phyloP scores from a whole-genome alignment of 2,888 invertebrate genomes.

The Glaucopsyche alexis region DNA sequence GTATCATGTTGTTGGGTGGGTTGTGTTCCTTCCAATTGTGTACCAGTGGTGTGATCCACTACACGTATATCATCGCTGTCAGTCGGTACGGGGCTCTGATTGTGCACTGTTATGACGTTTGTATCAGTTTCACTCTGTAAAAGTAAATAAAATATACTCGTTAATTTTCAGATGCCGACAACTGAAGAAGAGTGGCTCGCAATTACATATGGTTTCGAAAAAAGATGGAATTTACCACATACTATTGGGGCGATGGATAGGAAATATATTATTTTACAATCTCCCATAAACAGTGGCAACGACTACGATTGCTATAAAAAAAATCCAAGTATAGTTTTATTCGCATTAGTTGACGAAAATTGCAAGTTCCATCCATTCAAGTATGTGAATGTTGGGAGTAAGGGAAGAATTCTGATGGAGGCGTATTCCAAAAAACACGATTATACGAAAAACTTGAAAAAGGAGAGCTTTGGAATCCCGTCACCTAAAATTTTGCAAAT shows the following conservation, averaged over 20 bases:
- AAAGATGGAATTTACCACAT: conserved; percentile 26
- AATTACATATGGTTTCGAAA: conserved; percentile 9
- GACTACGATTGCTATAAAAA: conserved; percentile 40
- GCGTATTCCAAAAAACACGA: conserved; percentile 40
- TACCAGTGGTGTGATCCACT: too few species aligned
- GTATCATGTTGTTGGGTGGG: background rate
- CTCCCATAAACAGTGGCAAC: conserved; percentile 37
- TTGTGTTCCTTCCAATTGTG: background rate
- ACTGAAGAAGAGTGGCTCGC: conserved; percentile 35
- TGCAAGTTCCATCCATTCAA: conserved; percentile 41
- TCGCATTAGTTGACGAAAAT: conserved; percentile 39
- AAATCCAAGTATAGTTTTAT: conserved; percentile 38
- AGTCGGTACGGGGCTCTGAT: too few species aligned
- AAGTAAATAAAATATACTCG: too few species aligned
- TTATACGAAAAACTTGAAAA: conserved; percentile 39
- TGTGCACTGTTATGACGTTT: too few species aligned
- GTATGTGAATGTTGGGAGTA: conserved; percentile 38
- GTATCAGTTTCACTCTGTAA: too few species aligned
- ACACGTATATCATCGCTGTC: too few species aligned
- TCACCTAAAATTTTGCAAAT: conserved; percentile 41
- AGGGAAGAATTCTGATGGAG: conserved; percentile 40
- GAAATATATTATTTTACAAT: conserved; percentile 35
- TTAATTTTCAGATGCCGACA: conserved; percentile 34
- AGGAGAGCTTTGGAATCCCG: conserved; percentile 36
- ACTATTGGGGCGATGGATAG: conserved; percentile 19